These are phyloP conservation scores for Gallinago paraguaiae DNA, from an alignment of 2,113 vertebrate genomes.

Conservation along the genomic window DNA sequence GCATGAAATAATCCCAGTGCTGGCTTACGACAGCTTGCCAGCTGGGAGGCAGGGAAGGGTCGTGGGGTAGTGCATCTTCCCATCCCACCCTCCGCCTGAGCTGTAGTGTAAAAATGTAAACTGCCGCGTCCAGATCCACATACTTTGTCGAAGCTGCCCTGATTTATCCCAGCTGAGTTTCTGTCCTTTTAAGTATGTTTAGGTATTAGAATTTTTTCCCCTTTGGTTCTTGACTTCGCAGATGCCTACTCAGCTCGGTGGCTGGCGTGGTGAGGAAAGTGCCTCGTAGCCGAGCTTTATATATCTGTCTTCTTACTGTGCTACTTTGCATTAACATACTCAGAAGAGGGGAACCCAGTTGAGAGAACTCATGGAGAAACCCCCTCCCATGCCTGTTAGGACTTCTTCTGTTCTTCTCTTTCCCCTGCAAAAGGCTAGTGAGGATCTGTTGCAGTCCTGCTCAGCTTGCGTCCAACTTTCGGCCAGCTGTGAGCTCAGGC, in stretches of 20 bases:
- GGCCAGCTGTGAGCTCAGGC: background rate
- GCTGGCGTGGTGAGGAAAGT: background rate
- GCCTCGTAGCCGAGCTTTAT: background rate
- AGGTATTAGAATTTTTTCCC: background rate
- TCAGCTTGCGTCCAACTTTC: background rate
- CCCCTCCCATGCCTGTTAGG: background rate
- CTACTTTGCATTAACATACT: rapidly evolving
- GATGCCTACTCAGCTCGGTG: background rate
- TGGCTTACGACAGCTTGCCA: background rate
- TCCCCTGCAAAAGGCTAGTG: no score
- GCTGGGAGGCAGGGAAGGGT: background rate
- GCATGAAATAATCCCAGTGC: background rate
- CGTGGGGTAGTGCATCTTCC: background rate
- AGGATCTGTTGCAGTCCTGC: background rate
- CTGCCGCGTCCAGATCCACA: background rate
- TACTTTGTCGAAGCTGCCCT: background rate
- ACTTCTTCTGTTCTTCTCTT: background rate
- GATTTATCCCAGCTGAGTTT: background rate
- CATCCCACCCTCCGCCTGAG: background rate
- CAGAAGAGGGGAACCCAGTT: background rate
- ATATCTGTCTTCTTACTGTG: background rate
- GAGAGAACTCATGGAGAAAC: background rate
- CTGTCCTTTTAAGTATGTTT: background rate
- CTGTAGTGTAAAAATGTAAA: background rate
- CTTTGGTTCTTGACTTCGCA: background rate